Evolutionary conservation across 2,888 invertebrate species (phyloP).

Genomic region (Neocrepidodera transversa): DNA sequence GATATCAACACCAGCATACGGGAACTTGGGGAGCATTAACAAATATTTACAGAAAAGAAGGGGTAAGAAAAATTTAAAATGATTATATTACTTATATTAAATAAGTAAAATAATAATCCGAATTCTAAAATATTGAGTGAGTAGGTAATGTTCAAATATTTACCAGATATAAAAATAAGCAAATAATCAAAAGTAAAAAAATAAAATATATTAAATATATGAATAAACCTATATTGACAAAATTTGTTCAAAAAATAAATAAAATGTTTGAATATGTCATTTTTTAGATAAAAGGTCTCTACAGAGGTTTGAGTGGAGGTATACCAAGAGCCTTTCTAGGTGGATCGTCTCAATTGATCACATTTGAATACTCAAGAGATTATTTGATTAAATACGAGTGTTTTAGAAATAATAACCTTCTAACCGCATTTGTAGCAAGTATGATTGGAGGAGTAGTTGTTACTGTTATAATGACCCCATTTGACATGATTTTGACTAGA

Average conservation of each 20-base stretch:
- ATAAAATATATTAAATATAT: no score
- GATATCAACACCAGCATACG: constrained; percentile 77
- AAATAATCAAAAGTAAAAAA: no score
- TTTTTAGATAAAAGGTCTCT: constrained; percentile 68
- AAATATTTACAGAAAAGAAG: constrained; percentile 64
- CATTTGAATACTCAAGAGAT: constrained; percentile 73
- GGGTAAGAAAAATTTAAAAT: no score
- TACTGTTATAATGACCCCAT: constrained; percentile 81
- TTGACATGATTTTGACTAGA: constrained; percentile 84
- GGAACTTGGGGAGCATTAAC: constrained; percentile 64
- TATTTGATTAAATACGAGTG: constrained; percentile 56
- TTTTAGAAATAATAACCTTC: constrained; percentile 61
- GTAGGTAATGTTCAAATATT: no score
- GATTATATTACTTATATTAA: no score
- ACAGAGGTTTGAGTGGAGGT: constrained; percentile 77
- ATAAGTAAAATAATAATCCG: no score
- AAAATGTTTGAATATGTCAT: neutral
- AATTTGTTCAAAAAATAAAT: no score
- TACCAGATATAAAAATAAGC: no score
- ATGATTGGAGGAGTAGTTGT: constrained; percentile 79
- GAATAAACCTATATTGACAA: no score
- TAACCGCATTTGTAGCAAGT: constrained; percentile 72
- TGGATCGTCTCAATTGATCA: constrained; percentile 79
- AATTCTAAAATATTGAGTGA: no score
- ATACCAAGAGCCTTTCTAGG: constrained; percentile 79